A percentile compares a stretch with the other conserved stretches of the same genome.
These are phyloP conservation scores for Tarsius wallacei DNA, from an alignment of 2,797 vertebrate species.

Conservation along the genomic window DNA sequence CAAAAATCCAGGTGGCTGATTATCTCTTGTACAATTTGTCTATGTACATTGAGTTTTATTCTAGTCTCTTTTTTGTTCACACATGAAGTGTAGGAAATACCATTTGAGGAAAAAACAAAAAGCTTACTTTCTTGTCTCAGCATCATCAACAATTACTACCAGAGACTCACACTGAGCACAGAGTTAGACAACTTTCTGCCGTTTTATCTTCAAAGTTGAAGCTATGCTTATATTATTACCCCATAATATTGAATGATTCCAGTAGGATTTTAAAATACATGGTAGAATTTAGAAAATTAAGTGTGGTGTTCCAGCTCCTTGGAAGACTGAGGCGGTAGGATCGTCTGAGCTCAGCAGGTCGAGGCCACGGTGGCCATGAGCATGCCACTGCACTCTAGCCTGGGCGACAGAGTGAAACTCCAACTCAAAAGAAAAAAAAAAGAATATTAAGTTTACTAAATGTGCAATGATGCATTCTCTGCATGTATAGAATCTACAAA, in stretches of 20 bases:
- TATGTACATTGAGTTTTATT: not conserved
- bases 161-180: not conserved
- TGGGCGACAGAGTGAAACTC: no score
- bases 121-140: not conserved
- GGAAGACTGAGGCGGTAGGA: no score
- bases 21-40: not conserved
- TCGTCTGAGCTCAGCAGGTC: no score
- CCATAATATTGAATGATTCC: not conserved
- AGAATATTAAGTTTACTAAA: slow-evolving; percentile 8
- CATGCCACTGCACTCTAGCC: no score
- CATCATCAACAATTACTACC: not conserved
- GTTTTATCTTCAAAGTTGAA: not conserved
- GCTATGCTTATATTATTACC: not conserved
- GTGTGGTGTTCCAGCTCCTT: no score
- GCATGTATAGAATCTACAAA: not conserved
- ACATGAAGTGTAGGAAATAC: not conserved
- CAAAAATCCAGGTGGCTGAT: not conserved
- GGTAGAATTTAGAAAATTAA: slow-evolving; percentile 38
- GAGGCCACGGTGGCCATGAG: no score
- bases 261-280: not conserved
- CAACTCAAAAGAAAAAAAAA: no score
- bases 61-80: not conserved
- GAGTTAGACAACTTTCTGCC: not conserved
- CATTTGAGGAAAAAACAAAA: not conserved
- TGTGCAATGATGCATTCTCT: not conserved